Conservation (phyloP, 2,888 invertebrate genomes). For the Eledona agricola region DNA sequence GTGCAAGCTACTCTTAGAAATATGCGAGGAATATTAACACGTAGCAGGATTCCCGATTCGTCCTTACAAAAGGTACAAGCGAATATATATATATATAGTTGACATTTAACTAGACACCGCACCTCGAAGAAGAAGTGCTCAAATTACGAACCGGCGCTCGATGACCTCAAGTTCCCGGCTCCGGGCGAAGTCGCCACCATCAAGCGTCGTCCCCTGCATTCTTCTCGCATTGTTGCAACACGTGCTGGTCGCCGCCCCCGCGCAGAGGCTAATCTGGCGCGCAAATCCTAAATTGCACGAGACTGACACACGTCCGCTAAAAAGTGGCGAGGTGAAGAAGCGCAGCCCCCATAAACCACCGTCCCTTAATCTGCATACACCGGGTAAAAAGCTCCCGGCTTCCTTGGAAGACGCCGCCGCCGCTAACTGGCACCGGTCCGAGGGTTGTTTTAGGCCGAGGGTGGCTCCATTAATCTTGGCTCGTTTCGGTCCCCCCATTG, state of each 20-base stretch:
- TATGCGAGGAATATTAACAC: too few species aligned
- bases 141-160: too few species aligned
- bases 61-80: too few species aligned
- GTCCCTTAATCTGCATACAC: slow-evolving; percentile 52
- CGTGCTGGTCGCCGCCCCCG: slow-evolving; percentile 18
- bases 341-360: slow-evolving; percentile 2
- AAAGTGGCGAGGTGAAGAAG: slow-evolving; percentile 1
- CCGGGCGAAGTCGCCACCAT: too few species aligned
- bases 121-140: too few species aligned
- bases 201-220: slow-evolving; percentile 35
- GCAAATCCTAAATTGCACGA: slow-evolving; percentile 31
- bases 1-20: too few species aligned
- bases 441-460: slow-evolving; percentile 61
- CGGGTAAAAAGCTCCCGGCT: slow-evolving; percentile 49
- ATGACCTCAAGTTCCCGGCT: too few species aligned
- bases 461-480: slow-evolving; percentile 63
- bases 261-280: slow-evolving; percentile 21
- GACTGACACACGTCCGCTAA: slow-evolving; percentile 22
- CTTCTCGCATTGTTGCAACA: slow-evolving; percentile 33
- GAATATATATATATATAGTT: too few species aligned
- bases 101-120: too few species aligned
- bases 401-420: slow-evolving; percentile 28
- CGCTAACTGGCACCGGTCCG: slow-evolving; percentile 52
- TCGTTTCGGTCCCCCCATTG: slow-evolving; percentile 62
- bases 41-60: too few species aligned